Conservation (phyloP, 1,140 invertebrate species). For the Eupeodes corollae region DNA sequence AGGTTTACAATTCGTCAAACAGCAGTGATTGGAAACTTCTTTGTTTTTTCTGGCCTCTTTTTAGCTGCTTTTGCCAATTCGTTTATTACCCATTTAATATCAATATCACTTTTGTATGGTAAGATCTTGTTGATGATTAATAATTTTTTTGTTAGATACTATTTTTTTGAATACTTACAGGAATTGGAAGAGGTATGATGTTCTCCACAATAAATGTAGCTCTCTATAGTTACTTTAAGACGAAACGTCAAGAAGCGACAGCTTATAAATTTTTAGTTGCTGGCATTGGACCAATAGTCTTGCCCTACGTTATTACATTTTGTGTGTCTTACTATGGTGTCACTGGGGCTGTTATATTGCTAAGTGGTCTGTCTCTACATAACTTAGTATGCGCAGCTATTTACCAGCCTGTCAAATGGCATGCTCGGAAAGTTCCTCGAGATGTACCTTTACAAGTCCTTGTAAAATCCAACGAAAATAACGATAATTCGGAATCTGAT, state of each 20-base stretch:
- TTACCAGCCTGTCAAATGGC: constrained; percentile 53
- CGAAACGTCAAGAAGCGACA: constrained; percentile 44
- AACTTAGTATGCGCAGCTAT: constrained; percentile 46
- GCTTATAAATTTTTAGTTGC: constrained; percentile 46
- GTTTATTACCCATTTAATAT: constrained; percentile 46
- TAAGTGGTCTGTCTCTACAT: constrained; percentile 46
- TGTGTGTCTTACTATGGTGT: constrained; percentile 42
- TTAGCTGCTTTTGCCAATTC: constrained; percentile 44
- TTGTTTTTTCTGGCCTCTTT: constrained; percentile 46
- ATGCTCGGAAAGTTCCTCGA: constrained; percentile 39
- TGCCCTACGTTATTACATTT: constrained; percentile 43
- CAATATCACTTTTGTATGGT: constrained; percentile 49
- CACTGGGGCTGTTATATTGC: constrained; percentile 43
- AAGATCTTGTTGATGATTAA: constrained; percentile 4
- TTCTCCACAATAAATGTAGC: constrained; percentile 48
- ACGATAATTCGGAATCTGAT: too few relatives aligned
- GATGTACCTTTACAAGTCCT: too few relatives aligned
- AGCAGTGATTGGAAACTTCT: constrained; percentile 43
- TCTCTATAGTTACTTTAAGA: constrained; percentile 49
- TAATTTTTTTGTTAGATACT: too few relatives aligned
- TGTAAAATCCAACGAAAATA: too few relatives aligned
- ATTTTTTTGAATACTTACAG: constrained; percentile 24
- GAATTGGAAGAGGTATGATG: constrained; percentile 45
- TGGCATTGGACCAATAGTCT: constrained; percentile 46
- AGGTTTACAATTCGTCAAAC: constrained; percentile 50